Evolutionary conservation across 2,888 invertebrate species (phyloP).

Genomic region (Prenolepis imparis): DNA sequence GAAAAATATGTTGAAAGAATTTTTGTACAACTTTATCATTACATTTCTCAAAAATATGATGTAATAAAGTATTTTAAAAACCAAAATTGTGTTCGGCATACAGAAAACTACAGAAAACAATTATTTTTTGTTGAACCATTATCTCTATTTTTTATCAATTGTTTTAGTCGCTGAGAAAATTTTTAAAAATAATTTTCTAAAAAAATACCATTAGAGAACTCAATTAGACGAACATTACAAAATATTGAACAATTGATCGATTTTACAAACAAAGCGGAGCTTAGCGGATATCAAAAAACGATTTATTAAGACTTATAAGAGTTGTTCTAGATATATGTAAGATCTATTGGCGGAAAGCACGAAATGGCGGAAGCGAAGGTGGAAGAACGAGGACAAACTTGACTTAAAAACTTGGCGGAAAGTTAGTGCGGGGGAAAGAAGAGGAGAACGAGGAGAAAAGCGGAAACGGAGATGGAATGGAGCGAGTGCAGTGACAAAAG

Average conservation of each 20-base stretch:
- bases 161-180: not conserved
- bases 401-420: slow-evolving; percentile 68
- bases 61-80: not conserved
- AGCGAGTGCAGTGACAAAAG: slow-evolving; percentile 44
- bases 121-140: not conserved
- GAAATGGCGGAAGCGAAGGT: slow-evolving; percentile 11
- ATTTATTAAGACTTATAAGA: slow-evolving; percentile 20
- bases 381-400: slow-evolving; percentile 67
- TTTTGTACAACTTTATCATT: not conserved
- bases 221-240: not conserved
- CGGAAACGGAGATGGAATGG: slow-evolving; percentile 38
- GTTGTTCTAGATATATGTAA: slow-evolving; percentile 6
- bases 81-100: not conserved
- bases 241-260: slow-evolving; percentile 7
- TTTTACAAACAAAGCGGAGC: slow-evolving; percentile 2
- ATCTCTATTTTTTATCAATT: not conserved
- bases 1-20: not conserved
- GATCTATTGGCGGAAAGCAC: slow-evolving; percentile 22
- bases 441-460: slow-evolving; percentile 13
- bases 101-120: not conserved
- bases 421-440: not conserved
- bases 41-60: not conserved
- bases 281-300: slow-evolving; percentile 16
- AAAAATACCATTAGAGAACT: not conserved
- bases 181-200: not conserved